Percentiles rank a stretch among this genome's conserved stretches.
These are phyloP conservation scores for Fulmarus glacialis DNA, from an alignment of 2,113 vertebrate genomes.

Conservation along the genomic window DNA sequence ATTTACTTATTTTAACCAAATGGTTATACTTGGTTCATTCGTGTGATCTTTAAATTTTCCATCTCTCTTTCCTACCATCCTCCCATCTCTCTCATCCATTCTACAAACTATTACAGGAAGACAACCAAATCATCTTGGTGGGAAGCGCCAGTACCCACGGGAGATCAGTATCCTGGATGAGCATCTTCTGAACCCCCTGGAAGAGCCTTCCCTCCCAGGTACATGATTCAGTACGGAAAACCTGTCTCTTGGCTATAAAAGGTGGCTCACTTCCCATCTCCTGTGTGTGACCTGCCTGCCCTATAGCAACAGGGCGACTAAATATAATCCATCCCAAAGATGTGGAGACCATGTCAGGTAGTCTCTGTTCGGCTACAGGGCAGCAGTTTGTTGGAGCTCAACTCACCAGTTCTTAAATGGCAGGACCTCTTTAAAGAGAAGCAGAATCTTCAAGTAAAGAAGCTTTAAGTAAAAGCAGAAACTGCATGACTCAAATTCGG, in stretches of 20 bases:
- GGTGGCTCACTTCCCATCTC: not conserved
- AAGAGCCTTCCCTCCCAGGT: conserved; percentile 86
- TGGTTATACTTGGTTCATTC: not conserved
- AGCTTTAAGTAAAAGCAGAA: not conserved
- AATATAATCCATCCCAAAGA: not conserved
- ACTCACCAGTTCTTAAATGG: not conserved
- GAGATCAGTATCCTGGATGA: conserved; percentile 53
- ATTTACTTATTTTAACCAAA: not conserved
- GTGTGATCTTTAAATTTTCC: not conserved
- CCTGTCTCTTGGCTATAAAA: not conserved
- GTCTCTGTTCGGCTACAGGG: not conserved
- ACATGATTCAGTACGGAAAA: not conserved
- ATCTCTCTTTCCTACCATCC: not conserved
- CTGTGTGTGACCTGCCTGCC: not conserved
- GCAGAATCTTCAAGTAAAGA: not conserved
- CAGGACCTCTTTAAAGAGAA: not conserved
- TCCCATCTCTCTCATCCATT: not conserved
- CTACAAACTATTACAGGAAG: conserved; percentile 37
- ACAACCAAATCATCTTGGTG: conserved; percentile 28
- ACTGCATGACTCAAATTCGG: fast-evolving
- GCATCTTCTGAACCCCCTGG: conserved; percentile 77
- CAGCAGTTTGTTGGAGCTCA: not conserved
- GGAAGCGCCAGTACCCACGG: conserved; percentile 50
- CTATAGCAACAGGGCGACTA: not conserved
- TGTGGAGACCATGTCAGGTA: not conserved